phyloP scores from a whole-genome alignment of 2,113 vertebrate species.

The Coturnix japonica region DNA sequence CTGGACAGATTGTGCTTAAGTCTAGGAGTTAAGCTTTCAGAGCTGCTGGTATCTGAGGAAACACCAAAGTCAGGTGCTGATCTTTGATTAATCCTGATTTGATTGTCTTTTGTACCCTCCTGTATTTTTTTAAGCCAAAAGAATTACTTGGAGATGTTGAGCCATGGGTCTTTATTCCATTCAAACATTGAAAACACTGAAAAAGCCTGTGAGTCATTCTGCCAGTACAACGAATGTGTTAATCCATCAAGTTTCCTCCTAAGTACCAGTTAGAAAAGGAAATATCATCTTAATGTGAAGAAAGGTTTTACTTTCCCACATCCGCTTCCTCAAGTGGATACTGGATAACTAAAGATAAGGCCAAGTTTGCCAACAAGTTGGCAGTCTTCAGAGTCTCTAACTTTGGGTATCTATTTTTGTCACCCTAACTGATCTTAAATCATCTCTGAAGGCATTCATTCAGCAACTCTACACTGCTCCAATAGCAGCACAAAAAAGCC shows the following conservation, averaged over 20 bases:
- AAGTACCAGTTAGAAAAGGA: background rate
- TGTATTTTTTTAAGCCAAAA: background rate
- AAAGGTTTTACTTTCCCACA: background rate
- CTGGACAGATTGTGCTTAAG: background rate
- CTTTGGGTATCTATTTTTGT: background rate
- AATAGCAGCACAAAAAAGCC: background rate
- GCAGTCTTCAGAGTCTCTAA: background rate
- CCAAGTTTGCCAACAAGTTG: background rate
- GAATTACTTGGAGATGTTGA: background rate
- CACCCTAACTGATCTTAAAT: background rate
- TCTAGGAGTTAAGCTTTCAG: background rate
- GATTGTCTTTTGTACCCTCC: background rate
- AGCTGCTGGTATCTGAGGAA: background rate
- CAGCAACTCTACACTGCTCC: background rate
- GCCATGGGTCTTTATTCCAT: background rate
- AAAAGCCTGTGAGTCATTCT: background rate
- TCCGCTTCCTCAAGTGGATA: background rate
- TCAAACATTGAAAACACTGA: background rate
- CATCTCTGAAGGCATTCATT: background rate
- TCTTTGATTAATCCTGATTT: background rate
- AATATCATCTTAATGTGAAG: background rate
- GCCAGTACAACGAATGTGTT: background rate
- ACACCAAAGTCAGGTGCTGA: background rate
- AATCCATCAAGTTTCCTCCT: conserved; percentile 7
- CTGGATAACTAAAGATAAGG: background rate